phyloP scores from a whole-genome alignment of 2,888 invertebrate species.

The Zygothrica quintamaculata region DNA sequence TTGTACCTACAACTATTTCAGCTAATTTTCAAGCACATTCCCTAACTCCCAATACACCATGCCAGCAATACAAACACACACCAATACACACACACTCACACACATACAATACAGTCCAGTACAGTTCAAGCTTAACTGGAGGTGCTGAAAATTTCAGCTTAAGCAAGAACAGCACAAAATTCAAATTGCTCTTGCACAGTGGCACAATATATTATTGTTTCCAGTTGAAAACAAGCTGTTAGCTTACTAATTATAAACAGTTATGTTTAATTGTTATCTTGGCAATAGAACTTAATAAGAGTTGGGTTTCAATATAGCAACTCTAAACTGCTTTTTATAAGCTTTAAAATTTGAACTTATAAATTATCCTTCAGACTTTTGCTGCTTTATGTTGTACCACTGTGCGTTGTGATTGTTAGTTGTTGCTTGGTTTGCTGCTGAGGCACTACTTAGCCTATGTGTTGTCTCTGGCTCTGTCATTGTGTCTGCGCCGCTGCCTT shows the following conservation, averaged over 20 bases:
- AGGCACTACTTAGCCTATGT: neutral
- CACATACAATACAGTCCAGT: slow-evolving; percentile 15
- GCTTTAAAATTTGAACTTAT: too few species aligned
- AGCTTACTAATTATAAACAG: too few species aligned
- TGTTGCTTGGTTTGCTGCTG: slow-evolving; percentile 15
- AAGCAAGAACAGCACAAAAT: slow-evolving; percentile 48
- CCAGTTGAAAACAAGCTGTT: too few species aligned
- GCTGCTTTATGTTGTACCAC: slow-evolving; percentile 25
- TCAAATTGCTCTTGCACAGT: slow-evolving; percentile 59
- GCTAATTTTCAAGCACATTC: slow-evolving; percentile 77
- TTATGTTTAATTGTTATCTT: too few species aligned
- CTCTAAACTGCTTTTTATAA: too few species aligned
- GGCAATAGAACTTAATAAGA: too few species aligned
- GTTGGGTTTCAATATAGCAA: too few species aligned
- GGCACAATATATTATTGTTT: slow-evolving; percentile 3
- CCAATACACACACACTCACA: slow-evolving; percentile 10
- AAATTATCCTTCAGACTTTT: too few species aligned
- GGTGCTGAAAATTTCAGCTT: slow-evolving; percentile 73
- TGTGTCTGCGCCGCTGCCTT: slow-evolving; percentile 5
- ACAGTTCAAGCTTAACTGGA: slow-evolving; percentile 42
- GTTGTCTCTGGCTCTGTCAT: slow-evolving; percentile 9
- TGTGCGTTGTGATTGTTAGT: slow-evolving; percentile 55
- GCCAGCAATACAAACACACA: slow-evolving; percentile 1
- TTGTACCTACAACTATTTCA: slow-evolving; percentile 81
- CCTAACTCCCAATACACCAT: slow-evolving; percentile 49